These are phyloP conservation scores for Epirrita christyi DNA, from an alignment of 2,888 invertebrate genomes.

Conservation along the genomic window DNA sequence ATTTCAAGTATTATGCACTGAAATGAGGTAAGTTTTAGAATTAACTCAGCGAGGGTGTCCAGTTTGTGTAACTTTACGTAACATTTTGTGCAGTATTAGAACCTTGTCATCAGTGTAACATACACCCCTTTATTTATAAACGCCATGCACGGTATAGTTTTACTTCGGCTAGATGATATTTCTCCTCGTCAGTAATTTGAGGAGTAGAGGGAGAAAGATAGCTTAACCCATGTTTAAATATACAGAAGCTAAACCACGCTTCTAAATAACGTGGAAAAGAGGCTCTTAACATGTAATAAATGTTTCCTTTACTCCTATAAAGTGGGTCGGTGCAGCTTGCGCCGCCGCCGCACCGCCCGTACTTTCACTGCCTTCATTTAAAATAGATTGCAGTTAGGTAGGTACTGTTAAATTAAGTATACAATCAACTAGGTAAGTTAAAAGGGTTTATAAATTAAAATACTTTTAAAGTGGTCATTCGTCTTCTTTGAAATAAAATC, in stretches of 20 bases:
- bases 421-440: background rate
- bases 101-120: slow-evolving; percentile 63
- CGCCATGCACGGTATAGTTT: too few species aligned
- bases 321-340: slow-evolving; percentile 61
- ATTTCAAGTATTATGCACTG: slow-evolving; percentile 2
- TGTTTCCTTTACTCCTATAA: slow-evolving; percentile 70
- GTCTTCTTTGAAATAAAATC: too few species aligned
- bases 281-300: slow-evolving; percentile 76
- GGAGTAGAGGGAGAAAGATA: too few species aligned
- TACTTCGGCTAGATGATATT: too few species aligned
- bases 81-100: background rate
- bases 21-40: slow-evolving; percentile 17
- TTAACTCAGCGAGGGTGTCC: slow-evolving; percentile 3
- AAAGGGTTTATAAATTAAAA: background rate
- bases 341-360: slow-evolving; percentile 44
- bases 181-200: too few species aligned
- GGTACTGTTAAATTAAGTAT: slow-evolving; percentile 33
- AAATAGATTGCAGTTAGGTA: slow-evolving; percentile 63
- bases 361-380: slow-evolving; percentile 67
- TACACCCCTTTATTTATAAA: slow-evolving; percentile 32
- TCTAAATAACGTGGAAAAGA: slow-evolving; percentile 40
- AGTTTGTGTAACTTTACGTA: background rate
- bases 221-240: too few species aligned
- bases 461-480: background rate
- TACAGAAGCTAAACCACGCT: too few species aligned